These are phyloP conservation scores for cat (Felis catus) DNA, from an alignment of 2,113 vertebrate genomes.

Conservation along the genomic window DNA sequence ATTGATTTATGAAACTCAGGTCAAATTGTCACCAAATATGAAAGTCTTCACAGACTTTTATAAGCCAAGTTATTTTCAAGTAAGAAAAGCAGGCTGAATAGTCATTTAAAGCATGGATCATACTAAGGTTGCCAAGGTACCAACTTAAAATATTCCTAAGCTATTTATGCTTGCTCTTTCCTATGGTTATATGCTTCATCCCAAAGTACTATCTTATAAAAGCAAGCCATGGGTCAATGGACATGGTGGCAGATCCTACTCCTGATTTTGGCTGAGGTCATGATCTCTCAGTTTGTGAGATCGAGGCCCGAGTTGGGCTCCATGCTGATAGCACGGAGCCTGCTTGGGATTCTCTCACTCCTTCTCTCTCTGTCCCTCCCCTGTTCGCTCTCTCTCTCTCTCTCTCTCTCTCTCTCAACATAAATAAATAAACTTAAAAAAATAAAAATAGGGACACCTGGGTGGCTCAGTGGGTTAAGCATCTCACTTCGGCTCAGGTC, in stretches of 20 bases:
- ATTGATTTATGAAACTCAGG: constrained; percentile 20
- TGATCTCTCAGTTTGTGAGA: too few relatives aligned
- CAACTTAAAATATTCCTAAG: background rate
- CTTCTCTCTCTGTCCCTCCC: too few relatives aligned
- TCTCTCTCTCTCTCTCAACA: too few relatives aligned
- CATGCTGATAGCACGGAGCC: too few relatives aligned
- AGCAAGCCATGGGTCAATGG: background rate
- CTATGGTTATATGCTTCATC: background rate
- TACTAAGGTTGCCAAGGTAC: background rate
- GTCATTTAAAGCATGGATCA: background rate
- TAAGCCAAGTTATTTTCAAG: constrained; percentile 15
- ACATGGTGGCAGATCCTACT: background rate
- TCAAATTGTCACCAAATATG: constrained; percentile 46
- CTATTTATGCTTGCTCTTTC: background rate
- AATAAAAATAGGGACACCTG: too few relatives aligned
- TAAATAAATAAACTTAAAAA: too few relatives aligned
- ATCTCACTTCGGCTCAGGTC: too few relatives aligned
- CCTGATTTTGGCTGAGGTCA: too few relatives aligned
- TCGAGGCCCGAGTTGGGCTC: too few relatives aligned
- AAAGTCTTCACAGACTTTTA: constrained; percentile 45
- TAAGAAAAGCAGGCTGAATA: background rate
- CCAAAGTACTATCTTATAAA: background rate
- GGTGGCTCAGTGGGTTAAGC: too few relatives aligned
- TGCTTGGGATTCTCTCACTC: too few relatives aligned
- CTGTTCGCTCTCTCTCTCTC: too few relatives aligned